Evolutionary conservation across 2,797 vertebrate species (phyloP).

Genomic region (Ceryle rudis): DNA sequence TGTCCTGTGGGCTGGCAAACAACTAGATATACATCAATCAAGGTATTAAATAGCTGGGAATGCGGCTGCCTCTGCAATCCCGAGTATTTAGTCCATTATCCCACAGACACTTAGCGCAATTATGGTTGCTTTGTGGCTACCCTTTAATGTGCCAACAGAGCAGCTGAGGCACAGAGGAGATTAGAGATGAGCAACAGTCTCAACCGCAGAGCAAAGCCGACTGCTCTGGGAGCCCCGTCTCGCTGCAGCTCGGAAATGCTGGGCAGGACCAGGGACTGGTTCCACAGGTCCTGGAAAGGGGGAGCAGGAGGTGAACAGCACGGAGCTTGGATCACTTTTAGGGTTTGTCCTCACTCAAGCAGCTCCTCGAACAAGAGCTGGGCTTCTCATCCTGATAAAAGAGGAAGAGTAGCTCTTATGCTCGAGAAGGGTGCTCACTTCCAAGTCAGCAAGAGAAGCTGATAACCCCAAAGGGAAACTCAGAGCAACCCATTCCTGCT

Average conservation of each 20-base stretch:
- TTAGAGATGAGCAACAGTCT: neutral
- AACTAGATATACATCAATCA: neutral
- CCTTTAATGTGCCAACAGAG: conserved; percentile 4
- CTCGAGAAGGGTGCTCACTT: neutral
- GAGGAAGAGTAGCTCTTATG: neutral
- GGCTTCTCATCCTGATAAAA: neutral
- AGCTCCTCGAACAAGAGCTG: neutral
- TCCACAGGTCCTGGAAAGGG: neutral
- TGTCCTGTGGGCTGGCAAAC: neutral
- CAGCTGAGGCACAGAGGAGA: conserved; percentile 21
- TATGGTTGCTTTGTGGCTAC: neutral
- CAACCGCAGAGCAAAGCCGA: neutral
- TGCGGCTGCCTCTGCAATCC: neutral
- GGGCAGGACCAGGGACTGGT: neutral
- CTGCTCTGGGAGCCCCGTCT: neutral
- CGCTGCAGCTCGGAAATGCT: neutral
- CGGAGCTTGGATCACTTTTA: neutral
- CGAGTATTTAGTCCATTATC: conserved; percentile 8
- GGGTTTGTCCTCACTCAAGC: neutral
- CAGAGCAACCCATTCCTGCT: neutral
- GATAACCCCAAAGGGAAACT: neutral
- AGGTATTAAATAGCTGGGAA: conserved; percentile 3
- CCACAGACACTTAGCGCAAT: conserved; percentile 32
- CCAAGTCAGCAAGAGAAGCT: neutral
- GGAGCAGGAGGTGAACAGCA: neutral